Evolutionary conservation across 2,797 vertebrate genomes (phyloP).

Genomic region (Dromococcyx pavoninus): DNA sequence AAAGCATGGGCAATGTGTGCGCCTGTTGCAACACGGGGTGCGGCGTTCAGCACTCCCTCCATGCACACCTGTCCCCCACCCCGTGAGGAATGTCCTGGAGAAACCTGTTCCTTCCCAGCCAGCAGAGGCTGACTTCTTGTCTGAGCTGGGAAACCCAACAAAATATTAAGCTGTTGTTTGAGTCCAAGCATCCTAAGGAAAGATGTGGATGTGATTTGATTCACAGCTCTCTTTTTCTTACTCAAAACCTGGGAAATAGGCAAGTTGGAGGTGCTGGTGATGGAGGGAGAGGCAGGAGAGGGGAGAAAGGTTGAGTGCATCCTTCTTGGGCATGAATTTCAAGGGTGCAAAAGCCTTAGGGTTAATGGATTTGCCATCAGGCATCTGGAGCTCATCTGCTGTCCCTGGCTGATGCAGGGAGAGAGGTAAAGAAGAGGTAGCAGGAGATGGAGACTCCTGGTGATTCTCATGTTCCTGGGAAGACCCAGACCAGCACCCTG

Average conservation of each 20-base stretch:
- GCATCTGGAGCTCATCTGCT: not conserved
- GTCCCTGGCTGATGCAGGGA: not conserved
- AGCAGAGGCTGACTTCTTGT: not conserved
- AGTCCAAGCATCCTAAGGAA: not conserved
- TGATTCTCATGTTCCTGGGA: not conserved
- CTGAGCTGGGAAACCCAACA: not conserved
- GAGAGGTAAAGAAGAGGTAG: not conserved
- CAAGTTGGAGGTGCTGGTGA: not conserved
- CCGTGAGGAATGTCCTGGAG: not conserved
- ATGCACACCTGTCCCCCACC: rapidly evolving
- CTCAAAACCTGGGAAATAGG: not conserved
- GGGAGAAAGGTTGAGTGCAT: not conserved
- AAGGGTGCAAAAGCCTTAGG: not conserved
- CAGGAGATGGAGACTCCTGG: not conserved
- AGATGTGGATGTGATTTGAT: not conserved
- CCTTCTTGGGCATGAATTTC: not conserved
- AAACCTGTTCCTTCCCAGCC: not conserved
- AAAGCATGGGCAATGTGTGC: not conserved
- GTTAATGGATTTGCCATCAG: not conserved
- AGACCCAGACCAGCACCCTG: not conserved
- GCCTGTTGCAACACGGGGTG: rapidly evolving
- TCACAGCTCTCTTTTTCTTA: not conserved
- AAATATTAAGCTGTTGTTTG: rapidly evolving
- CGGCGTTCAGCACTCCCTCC: rapidly evolving
- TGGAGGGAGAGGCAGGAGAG: not conserved